Conservation (phyloP, 2,797 vertebrate genomes). For the Lepus townsendii region DNA sequence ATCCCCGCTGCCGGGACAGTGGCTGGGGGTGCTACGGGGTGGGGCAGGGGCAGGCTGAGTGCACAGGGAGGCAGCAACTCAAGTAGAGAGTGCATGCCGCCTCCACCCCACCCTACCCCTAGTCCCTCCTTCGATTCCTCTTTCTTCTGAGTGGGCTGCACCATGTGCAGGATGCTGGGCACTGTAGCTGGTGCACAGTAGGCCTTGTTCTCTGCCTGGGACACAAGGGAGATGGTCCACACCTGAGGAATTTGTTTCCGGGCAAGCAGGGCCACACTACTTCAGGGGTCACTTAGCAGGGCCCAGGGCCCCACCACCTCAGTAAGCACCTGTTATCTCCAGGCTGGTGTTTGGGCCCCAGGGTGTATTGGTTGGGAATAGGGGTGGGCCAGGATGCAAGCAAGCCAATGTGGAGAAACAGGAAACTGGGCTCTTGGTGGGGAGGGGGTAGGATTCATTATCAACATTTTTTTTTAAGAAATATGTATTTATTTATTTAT, state of each 20-base stretch:
- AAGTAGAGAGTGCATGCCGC: neutral
- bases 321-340: neutral
- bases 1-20: rapidly evolving
- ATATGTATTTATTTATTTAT: too few species aligned
- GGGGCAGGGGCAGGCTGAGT: neutral
- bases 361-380: too few species aligned
- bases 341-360: neutral
- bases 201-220: neutral
- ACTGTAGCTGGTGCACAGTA: neutral
- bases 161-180: neutral
- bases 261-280: neutral
- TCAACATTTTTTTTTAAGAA: too few species aligned
- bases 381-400: neutral
- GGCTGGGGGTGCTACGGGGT: neutral
- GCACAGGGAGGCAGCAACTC: neutral
- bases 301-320: neutral
- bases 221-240: neutral
- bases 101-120: too few species aligned
- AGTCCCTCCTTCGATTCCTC: too few species aligned
- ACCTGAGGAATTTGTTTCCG: too few species aligned
- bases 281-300: neutral
- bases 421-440: neutral
- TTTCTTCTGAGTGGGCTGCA: neutral
- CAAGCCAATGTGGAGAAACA: neutral
- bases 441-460: neutral